Conservation (phyloP, 2,113 vertebrate genomes). For the Benitochromis conjunctus region DNA sequence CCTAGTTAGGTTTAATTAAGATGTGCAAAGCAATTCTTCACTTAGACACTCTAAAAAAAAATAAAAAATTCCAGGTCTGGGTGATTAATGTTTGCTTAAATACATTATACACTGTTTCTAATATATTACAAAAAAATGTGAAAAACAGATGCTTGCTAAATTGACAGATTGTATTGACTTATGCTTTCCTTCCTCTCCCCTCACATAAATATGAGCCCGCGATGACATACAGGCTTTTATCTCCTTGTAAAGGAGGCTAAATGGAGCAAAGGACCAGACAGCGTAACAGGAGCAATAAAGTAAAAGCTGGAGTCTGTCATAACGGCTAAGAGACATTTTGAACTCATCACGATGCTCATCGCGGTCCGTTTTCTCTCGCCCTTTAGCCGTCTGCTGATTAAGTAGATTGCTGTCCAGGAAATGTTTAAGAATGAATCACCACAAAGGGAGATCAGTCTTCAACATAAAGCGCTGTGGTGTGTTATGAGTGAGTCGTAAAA, state of each 20-base stretch:
- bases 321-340: neutral
- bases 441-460: slow-evolving; percentile 5
- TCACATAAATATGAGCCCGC: neutral
- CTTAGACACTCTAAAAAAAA: neutral
- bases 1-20: neutral
- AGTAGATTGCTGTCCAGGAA: slow-evolving; percentile 15
- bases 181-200: neutral
- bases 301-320: neutral
- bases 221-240: slow-evolving; percentile 1
- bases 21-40: neutral
- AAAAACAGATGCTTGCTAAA: neutral
- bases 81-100: neutral
- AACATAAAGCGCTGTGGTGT: neutral
- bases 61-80: neutral
- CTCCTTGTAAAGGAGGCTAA: neutral
- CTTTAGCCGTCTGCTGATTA: slow-evolving; percentile 22
- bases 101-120: neutral
- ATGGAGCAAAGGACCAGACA: neutral
- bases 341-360: neutral
- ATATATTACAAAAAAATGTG: neutral
- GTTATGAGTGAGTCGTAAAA: slow-evolving; percentile 13
- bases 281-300: slow-evolving; percentile 12
- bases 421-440: slow-evolving; percentile 30
- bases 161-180: neutral
- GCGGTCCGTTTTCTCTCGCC: neutral